Base-by-base conservation (phyloP, 2,797 vertebrate genomes). In the Botia kubotai region DNA sequence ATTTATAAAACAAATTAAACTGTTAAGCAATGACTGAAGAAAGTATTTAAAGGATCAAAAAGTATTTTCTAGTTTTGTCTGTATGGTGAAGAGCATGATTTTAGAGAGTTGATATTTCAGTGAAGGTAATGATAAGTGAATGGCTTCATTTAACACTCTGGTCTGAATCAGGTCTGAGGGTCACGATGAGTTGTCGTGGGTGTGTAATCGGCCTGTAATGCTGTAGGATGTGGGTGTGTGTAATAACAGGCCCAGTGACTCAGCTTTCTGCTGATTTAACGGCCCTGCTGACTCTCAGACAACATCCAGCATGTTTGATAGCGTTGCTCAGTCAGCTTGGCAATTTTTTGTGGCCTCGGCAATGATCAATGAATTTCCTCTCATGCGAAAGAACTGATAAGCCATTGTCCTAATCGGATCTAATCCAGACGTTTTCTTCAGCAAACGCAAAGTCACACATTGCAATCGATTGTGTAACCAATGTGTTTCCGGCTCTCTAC, bases 281-380 rank as follows among this genome's bases (percentile, higher is more conserved):
- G 26, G 26, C 11, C 60, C 14, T 21, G 14, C 60, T 33, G 23
- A 33, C 60, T 63, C 13, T 17, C 57, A 26, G 26, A 33, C 26
- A 16, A 17, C 6, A 33, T 63, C 26, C 60, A 63, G 14, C 26
- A 63, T 63, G 26, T 16, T 33, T 16, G 26, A 63, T 63, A 33
- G 60, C 26, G 33, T 63, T 33, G 14, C 26, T 16, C 14, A 63
- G 26, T 17, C 14, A 16, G 5, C 16, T 4, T 6, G 26, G 60
- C 26, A 63, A 26, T 7, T 29, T 63, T 14, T 63, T 63, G 60
- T 63, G 60, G 23, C 26, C 13, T 63, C 29, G 26, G 60, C 26
- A 33, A 63, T 63, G 60, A 63, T 33, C 26, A 63, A 29, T 62
- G 26, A 33, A 62, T 29, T 63, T 63, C 60, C 60, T 63, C 26